These are phyloP conservation scores for Troides oblongomaculatus DNA, from an alignment of 2,888 invertebrate genomes.

Conservation along the genomic window DNA sequence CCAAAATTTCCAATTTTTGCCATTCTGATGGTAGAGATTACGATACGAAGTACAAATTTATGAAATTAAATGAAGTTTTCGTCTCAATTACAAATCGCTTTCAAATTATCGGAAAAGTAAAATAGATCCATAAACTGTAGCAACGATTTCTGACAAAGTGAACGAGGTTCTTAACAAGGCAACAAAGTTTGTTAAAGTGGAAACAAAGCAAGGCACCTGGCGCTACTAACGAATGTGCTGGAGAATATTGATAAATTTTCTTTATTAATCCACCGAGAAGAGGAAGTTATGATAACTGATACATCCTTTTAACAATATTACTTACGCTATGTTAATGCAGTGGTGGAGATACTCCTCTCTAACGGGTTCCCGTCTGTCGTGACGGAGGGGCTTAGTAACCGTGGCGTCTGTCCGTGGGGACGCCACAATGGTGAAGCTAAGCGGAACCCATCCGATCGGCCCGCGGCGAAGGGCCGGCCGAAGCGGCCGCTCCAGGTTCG, in stretches of 20 bases:
- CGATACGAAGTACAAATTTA: not conserved
- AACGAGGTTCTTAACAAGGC: conserved; percentile 51
- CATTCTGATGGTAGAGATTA: not conserved
- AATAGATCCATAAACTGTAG: conserved; percentile 56
- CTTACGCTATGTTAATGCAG: not conserved
- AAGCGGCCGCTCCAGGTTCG: too few species aligned
- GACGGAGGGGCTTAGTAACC: too few species aligned
- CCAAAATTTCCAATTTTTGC: not conserved
- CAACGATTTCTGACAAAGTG: conserved; percentile 53
- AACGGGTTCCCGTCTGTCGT: too few species aligned
- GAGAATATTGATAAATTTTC: conserved; percentile 37
- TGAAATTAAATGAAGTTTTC: conserved; percentile 21
- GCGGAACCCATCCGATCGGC: too few species aligned
- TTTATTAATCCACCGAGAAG: conserved; percentile 30
- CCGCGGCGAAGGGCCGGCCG: too few species aligned
- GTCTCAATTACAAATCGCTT: conserved; percentile 52
- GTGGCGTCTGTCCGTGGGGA: too few species aligned
- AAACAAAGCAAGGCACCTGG: conserved; percentile 63
- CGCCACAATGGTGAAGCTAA: too few species aligned
- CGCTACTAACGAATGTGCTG: conserved; percentile 53
- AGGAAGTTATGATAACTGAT: conserved; percentile 22
- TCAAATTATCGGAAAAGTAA: conserved; percentile 47
- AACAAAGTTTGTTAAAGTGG: conserved; percentile 56
- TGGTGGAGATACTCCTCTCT: too few species aligned
- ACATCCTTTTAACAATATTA: conserved; percentile 1